These are phyloP conservation scores for Drosophila parthenogenetica DNA, from an alignment of 2,888 invertebrate genomes.

Conservation along the genomic window DNA sequence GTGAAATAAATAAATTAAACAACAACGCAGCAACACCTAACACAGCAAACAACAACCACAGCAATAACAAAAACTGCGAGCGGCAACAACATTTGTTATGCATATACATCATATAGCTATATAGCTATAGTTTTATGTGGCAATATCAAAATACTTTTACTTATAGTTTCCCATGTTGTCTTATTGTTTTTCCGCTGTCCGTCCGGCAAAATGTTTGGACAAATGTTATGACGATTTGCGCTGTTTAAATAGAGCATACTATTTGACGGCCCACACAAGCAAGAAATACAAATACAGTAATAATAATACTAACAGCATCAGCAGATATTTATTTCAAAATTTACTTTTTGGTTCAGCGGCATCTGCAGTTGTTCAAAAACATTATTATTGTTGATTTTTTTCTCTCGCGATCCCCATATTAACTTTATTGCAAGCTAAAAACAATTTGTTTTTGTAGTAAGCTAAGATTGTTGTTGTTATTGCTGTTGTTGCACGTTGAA, in stretches of 20 bases:
- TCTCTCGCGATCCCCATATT: slow-evolving; percentile 14
- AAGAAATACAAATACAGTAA: slow-evolving; percentile 15
- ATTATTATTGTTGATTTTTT: slow-evolving; percentile 4
- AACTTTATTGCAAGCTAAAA: slow-evolving; percentile 34
- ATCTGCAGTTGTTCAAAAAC: slow-evolving; percentile 23
- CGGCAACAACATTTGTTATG: slow-evolving; percentile 52
- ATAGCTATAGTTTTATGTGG: slow-evolving; percentile 54
- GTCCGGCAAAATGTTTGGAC: slow-evolving; percentile 65
- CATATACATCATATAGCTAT: slow-evolving; percentile 44
- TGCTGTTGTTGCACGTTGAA: slow-evolving; percentile 38
- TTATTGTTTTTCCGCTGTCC: slow-evolving; percentile 2
- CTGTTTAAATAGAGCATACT: slow-evolving; percentile 48
- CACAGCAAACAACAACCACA: slow-evolving; percentile 20
- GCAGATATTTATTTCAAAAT: slow-evolving; percentile 39
- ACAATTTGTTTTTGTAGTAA: slow-evolving; percentile 25
- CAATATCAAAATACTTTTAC: slow-evolving; percentile 59
- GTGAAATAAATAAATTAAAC: slow-evolving; percentile 71
- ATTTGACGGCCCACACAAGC: slow-evolving; percentile 34
- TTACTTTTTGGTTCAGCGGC: slow-evolving; percentile 20
- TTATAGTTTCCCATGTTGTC: slow-evolving; percentile 39
- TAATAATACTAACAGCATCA: slow-evolving; percentile 26
- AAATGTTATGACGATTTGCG: slow-evolving; percentile 53
- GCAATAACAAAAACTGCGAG: slow-evolving; percentile 38
- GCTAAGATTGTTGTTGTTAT: slow-evolving; percentile 30
- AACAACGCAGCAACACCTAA: slow-evolving; percentile 35